Conservation (phyloP, 2,888 invertebrate genomes). For the Plutella xylostella region DNA sequence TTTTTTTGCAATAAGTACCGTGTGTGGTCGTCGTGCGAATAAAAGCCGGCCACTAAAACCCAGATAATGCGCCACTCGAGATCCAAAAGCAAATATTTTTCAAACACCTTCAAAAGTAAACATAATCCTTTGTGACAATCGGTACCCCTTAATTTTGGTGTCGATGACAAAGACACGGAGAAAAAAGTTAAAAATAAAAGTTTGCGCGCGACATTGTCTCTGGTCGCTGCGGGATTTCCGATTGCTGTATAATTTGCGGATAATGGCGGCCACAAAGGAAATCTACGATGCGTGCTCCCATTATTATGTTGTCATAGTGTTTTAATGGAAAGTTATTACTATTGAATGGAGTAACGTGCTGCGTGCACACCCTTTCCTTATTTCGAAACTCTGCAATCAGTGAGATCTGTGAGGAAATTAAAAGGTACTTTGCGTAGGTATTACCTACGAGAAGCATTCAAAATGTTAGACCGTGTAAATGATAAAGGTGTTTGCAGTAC, state of each 20-base stretch:
- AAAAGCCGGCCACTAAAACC: constrained; percentile 39
- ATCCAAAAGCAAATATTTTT: constrained; percentile 60
- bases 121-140: constrained; percentile 55
- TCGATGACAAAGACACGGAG: constrained; percentile 52
- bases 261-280: constrained; percentile 40
- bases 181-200: constrained; percentile 28
- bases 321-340: constrained; percentile 32
- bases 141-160: constrained; percentile 46
- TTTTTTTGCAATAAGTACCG: constrained; percentile 21
- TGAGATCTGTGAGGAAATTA: too few species aligned
- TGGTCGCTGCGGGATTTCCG: constrained; percentile 25
- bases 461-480: too few species aligned
- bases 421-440: too few species aligned
- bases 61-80: constrained; percentile 54
- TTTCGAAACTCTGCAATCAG: background rate
- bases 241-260: constrained; percentile 58
- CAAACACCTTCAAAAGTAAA: constrained; percentile 56
- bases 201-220: constrained; percentile 8
- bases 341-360: too few species aligned
- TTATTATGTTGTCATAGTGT: constrained; percentile 54
- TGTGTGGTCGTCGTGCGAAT: constrained; percentile 52
- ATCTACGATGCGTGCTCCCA: constrained; percentile 26
- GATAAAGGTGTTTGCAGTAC: too few species aligned
- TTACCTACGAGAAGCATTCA: too few species aligned
- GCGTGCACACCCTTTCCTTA: background rate